A percentile compares a stretch with the other conserved stretches of the same genome.
phyloP scores from a whole-genome alignment of 2,113 vertebrate genomes.

The Dromaius novaehollandiae region DNA sequence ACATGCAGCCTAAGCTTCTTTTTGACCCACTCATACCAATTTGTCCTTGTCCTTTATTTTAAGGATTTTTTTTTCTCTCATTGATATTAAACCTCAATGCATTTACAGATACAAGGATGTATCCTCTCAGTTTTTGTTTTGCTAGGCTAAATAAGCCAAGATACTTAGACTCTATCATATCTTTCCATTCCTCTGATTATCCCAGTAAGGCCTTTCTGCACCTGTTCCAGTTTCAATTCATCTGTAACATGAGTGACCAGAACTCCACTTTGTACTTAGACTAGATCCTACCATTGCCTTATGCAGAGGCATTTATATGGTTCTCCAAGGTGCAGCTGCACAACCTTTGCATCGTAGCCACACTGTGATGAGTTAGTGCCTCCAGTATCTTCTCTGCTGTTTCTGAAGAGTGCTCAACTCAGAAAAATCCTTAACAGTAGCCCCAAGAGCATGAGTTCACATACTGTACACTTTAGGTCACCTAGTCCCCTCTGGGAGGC shows the following conservation, averaged over 20 bases:
- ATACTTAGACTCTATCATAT: not conserved
- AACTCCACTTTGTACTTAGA: not conserved
- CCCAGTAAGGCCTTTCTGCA: not conserved
- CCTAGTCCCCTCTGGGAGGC: not conserved
- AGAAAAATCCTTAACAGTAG: not conserved
- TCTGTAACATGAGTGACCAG: not conserved
- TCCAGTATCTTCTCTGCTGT: not conserved
- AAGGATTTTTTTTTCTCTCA: not conserved
- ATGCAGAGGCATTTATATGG: rapidly evolving
- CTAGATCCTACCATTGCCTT: not conserved
- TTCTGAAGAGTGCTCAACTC: not conserved
- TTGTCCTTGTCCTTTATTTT: not conserved
- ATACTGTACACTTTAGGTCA: not conserved
- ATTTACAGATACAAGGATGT: not conserved
- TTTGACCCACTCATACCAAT: not conserved
- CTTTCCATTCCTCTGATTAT: not conserved
- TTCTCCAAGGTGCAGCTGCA: not conserved
- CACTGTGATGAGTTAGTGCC: not conserved
- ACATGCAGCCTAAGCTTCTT: not conserved
- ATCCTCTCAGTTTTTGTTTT: not conserved
- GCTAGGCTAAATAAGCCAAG: not conserved
- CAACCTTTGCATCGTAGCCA: not conserved
- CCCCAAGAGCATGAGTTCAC: not conserved
- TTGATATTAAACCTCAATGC: not conserved
- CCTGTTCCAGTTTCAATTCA: not conserved